Percentiles rank a stretch among this genome's conserved stretches.
phyloP scores from a whole-genome alignment of 2,113 vertebrate species.

The Centropus bengalensis region DNA sequence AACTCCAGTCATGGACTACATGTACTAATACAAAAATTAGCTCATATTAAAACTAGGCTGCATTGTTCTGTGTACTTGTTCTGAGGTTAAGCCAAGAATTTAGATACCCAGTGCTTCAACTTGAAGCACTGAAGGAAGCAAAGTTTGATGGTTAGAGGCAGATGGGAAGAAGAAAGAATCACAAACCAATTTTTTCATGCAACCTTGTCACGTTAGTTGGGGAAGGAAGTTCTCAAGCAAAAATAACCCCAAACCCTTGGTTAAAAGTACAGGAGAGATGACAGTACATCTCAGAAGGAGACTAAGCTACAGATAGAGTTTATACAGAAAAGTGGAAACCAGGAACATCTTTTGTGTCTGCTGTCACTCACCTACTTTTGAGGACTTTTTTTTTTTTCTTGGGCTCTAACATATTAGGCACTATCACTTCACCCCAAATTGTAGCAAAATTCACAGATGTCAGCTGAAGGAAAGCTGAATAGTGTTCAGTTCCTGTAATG shows the following conservation, averaged over 20 bases:
- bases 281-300: background rate
- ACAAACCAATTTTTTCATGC: background rate
- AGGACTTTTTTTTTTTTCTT: background rate
- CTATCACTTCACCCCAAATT: background rate
- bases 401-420: background rate
- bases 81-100: background rate
- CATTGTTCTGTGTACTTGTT: background rate
- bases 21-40: background rate
- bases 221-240: background rate
- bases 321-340: background rate
- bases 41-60: background rate
- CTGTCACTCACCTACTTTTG: background rate
- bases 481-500: background rate
- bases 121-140: background rate
- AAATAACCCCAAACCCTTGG: background rate
- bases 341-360: background rate
- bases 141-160: background rate
- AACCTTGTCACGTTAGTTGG: background rate
- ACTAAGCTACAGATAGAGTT: background rate
- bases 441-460: background rate
- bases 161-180: background rate
- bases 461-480: background rate
- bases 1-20: fast-evolving
- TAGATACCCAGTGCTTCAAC: background rate
- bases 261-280: background rate